Conservation (phyloP, 2,113 vertebrate species). For the Megalops atlanticus region DNA sequence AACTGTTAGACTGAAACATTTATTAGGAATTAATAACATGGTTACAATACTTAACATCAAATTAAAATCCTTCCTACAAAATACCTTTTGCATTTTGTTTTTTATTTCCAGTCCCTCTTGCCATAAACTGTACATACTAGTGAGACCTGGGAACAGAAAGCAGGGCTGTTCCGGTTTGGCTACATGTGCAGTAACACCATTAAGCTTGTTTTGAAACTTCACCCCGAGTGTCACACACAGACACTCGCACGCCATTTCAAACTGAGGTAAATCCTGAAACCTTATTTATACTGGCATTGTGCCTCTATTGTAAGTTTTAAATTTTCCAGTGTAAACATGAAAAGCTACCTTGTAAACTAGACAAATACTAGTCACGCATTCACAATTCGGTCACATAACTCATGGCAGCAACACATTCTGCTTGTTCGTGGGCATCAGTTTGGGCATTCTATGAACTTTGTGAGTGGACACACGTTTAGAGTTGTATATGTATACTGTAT, state of each 20-base stretch:
- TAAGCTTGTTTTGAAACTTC: background rate
- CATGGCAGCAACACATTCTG: background rate
- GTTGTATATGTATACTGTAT: too few species aligned
- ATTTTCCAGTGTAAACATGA: background rate
- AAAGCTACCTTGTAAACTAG: background rate
- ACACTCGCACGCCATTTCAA: background rate
- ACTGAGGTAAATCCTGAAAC: background rate
- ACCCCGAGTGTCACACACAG: background rate
- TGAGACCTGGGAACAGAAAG: background rate
- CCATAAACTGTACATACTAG: background rate
- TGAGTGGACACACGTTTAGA: too few species aligned
- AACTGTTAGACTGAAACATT: slow-evolving; percentile 24
- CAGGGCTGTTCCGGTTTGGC: background rate
- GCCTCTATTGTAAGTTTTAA: too few species aligned
- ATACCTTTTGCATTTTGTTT: background rate
- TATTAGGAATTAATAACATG: slow-evolving; percentile 17
- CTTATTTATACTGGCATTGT: too few species aligned
- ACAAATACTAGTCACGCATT: background rate
- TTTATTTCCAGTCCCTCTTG: background rate
- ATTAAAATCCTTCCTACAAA: background rate
- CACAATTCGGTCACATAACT: background rate
- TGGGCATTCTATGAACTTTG: too few species aligned
- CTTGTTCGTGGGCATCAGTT: background rate
- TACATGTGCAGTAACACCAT: background rate
- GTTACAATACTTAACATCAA: slow-evolving; percentile 2